Evolutionary conservation across 2,797 vertebrate species (phyloP).

Genomic region (Urocyon cinereoargenteus): DNA sequence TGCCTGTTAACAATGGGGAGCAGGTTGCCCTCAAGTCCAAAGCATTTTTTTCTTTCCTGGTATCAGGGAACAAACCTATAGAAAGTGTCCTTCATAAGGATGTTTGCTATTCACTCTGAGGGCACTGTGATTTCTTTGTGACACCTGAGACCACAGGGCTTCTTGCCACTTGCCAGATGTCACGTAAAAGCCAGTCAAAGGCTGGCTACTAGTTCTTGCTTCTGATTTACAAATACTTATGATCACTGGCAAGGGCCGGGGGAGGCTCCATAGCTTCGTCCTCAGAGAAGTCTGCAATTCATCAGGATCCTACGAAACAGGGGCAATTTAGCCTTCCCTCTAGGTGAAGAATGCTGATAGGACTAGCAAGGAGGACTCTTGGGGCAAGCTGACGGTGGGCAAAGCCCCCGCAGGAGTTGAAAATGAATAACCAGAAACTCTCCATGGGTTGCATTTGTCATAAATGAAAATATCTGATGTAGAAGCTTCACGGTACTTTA

Average conservation of each 20-base stretch:
- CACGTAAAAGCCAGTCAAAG: not conserved
- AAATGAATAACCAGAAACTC: not conserved
- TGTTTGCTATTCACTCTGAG: not conserved
- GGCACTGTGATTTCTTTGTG: not conserved
- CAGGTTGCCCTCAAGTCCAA: not conserved
- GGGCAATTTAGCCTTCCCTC: not conserved
- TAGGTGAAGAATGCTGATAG: fast-evolving
- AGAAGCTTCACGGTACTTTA: not conserved
- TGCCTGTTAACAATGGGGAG: not conserved
- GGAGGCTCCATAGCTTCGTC: not conserved
- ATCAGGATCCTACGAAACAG: not conserved
- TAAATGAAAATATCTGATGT: not conserved
- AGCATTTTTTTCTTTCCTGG: not conserved
- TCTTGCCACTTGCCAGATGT: not conserved
- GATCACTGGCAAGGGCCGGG: not conserved
- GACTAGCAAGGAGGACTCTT: not conserved
- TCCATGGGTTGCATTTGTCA: not conserved
- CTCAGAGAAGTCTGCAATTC: not conserved
- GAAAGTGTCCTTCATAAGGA: not conserved
- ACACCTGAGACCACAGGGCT: not conserved
- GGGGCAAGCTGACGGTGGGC: not conserved
- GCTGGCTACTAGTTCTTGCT: not conserved
- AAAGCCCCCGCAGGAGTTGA: no score
- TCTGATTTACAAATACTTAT: not conserved
- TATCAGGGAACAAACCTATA: not conserved